These are phyloP conservation scores for Linyphia triangularis DNA, from an alignment of 2,888 invertebrate species.

Conservation along the genomic window DNA sequence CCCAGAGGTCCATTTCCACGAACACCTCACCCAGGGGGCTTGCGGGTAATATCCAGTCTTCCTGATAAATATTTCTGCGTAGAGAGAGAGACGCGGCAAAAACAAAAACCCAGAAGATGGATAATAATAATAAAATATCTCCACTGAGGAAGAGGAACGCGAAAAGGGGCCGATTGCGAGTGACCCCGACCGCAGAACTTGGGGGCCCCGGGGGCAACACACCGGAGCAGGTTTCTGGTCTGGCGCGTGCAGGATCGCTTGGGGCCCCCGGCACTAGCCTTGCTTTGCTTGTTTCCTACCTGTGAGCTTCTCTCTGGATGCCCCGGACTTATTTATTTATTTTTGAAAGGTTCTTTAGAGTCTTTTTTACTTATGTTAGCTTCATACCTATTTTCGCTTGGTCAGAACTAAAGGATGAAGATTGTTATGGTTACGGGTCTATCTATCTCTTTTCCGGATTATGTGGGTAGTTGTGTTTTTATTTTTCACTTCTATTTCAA, in stretches of 20 bases:
- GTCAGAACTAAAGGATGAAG: constrained; percentile 61
- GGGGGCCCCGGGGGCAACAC: constrained; percentile 50
- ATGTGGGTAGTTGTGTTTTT: neutral
- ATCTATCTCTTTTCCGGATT: constrained; percentile 35
- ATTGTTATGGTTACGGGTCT: neutral
- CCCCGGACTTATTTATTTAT: constrained; percentile 20
- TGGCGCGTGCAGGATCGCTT: constrained; percentile 67
- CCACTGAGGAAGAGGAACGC: constrained; percentile 53
- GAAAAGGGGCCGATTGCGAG: constrained; percentile 62
- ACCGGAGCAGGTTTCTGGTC: constrained; percentile 62
- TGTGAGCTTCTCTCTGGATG: constrained; percentile 5
- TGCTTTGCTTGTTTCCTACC: constrained; percentile 67
- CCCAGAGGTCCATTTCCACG: neutral
- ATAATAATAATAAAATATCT: constrained; percentile 41
- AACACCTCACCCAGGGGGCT: neutral
- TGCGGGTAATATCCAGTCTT: constrained; percentile 23
- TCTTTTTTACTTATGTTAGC: constrained; percentile 14
- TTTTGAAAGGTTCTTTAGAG: constrained; percentile 20
- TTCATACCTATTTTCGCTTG: constrained; percentile 52
- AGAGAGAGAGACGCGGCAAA: neutral
- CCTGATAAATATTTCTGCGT: constrained; percentile 52
- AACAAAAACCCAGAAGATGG: constrained; percentile 28
- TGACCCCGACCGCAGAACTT: constrained; percentile 69
- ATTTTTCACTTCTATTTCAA: neutral
- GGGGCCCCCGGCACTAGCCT: constrained; percentile 20